Percentiles rank a stretch among this genome's conserved stretches.
Evolutionary conservation across 2,888 invertebrate species (phyloP).

Genomic region (Apoda limacodes): DNA sequence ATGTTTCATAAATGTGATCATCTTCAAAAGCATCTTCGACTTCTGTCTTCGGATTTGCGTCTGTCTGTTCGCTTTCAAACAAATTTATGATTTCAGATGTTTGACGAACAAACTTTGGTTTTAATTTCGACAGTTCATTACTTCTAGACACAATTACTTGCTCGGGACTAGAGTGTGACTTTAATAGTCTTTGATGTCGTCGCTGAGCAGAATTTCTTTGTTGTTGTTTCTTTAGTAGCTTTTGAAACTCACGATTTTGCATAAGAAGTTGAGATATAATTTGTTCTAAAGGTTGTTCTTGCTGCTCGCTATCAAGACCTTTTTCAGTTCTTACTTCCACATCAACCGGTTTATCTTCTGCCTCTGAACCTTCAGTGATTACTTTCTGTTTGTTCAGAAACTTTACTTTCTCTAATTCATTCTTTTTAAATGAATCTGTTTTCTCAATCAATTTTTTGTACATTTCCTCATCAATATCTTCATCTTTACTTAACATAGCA

Average conservation of each 20-base stretch:
- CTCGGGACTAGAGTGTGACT: slow-evolving; percentile 63
- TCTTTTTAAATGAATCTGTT: slow-evolving; percentile 66
- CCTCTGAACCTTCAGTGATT: slow-evolving; percentile 53
- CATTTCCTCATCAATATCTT: slow-evolving; percentile 58
- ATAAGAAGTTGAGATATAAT: slow-evolving; percentile 85
- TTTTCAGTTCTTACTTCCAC: slow-evolving; percentile 26
- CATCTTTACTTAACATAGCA: slow-evolving; percentile 49
- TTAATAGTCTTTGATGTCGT: slow-evolving; percentile 65
- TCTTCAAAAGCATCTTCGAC: slow-evolving; percentile 42
- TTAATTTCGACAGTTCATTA: slow-evolving; percentile 35
- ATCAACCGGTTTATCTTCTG: slow-evolving; percentile 40
- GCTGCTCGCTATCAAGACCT: slow-evolving; percentile 40
- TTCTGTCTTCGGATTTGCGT: slow-evolving; percentile 26
- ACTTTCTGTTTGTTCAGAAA: slow-evolving; percentile 61
- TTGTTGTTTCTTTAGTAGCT: slow-evolving; percentile 80
- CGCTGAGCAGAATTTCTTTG: slow-evolving; percentile 64
- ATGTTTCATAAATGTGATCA: slow-evolving; percentile 72
- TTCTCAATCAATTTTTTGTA: slow-evolving; percentile 61
- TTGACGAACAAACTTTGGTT: slow-evolving; percentile 48
- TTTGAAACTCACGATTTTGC: slow-evolving; percentile 86
- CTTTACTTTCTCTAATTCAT: slow-evolving; percentile 61
- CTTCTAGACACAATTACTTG: slow-evolving; percentile 55
- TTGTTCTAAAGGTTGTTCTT: slow-evolving; percentile 75
- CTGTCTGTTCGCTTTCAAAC: slow-evolving; percentile 23
- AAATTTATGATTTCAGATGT: slow-evolving; percentile 31